Conservation (phyloP, 2,113 vertebrate species). For the Rallus limicola region DNA sequence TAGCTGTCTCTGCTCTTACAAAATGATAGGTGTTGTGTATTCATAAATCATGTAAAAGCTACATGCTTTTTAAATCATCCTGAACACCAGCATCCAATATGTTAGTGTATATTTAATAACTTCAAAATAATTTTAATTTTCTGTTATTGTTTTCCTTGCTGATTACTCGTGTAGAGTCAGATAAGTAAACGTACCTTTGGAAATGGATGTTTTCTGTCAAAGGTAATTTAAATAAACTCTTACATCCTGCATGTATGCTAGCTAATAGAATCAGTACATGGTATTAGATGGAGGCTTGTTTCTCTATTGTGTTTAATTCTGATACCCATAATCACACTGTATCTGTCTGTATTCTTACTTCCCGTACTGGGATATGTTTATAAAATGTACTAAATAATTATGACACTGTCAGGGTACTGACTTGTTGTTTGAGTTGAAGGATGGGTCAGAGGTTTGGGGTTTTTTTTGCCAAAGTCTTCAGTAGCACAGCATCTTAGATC, state of each 20-base stretch:
- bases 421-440: background rate
- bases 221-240: background rate
- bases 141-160: background rate
- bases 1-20: background rate
- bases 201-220: background rate
- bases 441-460: background rate
- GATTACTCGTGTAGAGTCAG: background rate
- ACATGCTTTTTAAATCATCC: background rate
- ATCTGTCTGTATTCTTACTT: background rate
- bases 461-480: background rate
- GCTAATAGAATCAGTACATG: background rate
- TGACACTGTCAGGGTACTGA: background rate
- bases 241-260: background rate
- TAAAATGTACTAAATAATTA: background rate
- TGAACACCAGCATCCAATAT: background rate
- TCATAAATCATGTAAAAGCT: background rate
- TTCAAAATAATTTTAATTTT: background rate
- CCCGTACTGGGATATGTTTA: background rate
- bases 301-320: background rate
- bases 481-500: background rate
- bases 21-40: background rate
- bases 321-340: rapidly evolving
- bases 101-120: background rate
- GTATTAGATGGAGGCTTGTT: background rate
- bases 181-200: background rate